Evolutionary conservation across 1,140 invertebrate genomes (phyloP).

Genomic region (Delia radicum): DNA sequence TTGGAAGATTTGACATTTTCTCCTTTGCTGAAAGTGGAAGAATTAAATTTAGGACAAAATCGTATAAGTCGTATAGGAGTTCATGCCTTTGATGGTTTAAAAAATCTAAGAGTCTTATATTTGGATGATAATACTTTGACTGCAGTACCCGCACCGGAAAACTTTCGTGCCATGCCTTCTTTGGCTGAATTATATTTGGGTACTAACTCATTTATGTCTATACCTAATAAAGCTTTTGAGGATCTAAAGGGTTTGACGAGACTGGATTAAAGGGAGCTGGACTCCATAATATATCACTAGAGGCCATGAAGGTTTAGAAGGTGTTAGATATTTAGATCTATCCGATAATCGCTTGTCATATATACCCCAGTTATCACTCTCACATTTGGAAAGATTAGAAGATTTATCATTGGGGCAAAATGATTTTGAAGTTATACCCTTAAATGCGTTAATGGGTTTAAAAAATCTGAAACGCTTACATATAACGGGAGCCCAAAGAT

Average conservation of each 20-base stretch:
- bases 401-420: slow-evolving; percentile 82
- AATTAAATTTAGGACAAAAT: slow-evolving; percentile 85
- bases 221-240: slow-evolving; percentile 74
- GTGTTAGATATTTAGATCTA: slow-evolving; percentile 72
- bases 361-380: slow-evolving; percentile 75
- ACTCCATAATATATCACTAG: slow-evolving; percentile 71
- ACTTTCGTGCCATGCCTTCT: slow-evolving; percentile 69
- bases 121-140: slow-evolving; percentile 83
- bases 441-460: slow-evolving; percentile 74
- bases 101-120: slow-evolving; percentile 73
- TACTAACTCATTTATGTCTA: slow-evolving; percentile 73
- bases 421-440: slow-evolving; percentile 67
- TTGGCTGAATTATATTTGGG: slow-evolving; percentile 82
- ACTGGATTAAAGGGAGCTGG: slow-evolving; percentile 79
- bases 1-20: slow-evolving; percentile 75
- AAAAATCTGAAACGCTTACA: slow-evolving; percentile 74
- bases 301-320: slow-evolving; percentile 75
- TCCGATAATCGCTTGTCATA: slow-evolving; percentile 73
- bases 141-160: slow-evolving; percentile 68
- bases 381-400: slow-evolving; percentile 71
- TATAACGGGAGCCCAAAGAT: slow-evolving; percentile 70
- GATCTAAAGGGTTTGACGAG: slow-evolving; percentile 72
- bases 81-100: slow-evolving; percentile 75
- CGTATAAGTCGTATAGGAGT: slow-evolving; percentile 78
- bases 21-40: slow-evolving; percentile 73